A percentile compares a stretch with the other conserved stretches of the same genome.
These are phyloP conservation scores for Geococcyx californianus DNA, from an alignment of 2,113 vertebrate genomes.

Conservation along the genomic window DNA sequence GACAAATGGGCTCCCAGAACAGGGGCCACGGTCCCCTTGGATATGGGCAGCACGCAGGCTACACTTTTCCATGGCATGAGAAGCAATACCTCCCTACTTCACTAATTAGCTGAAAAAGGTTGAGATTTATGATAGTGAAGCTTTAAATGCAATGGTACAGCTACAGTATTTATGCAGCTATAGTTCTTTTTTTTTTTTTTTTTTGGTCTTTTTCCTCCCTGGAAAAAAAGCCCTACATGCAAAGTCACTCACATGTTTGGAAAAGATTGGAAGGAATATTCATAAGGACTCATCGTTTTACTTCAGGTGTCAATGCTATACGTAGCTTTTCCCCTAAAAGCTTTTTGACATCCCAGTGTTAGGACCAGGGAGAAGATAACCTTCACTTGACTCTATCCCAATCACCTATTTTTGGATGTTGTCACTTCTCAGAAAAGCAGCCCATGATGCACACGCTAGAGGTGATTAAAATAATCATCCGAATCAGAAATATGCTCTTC, in stretches of 20 bases:
- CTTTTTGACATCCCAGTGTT: neutral
- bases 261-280: neutral
- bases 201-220: no score
- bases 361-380: conserved; percentile 2
- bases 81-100: neutral
- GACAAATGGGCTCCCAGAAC: neutral
- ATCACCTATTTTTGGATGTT: conserved; percentile 14
- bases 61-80: neutral
- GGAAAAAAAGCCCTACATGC: rapidly evolving
- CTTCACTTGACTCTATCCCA: conserved; percentile 16
- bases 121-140: neutral
- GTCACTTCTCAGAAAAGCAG: neutral
- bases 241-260: neutral
- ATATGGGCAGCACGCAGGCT: neutral
- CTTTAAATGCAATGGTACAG: neutral
- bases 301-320: neutral
- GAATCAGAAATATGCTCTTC: conserved; percentile 3
- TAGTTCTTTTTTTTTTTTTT: rapidly evolving
- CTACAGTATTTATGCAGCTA: neutral
- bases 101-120: neutral
- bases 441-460: neutral
- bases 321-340: neutral
- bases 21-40: neutral
- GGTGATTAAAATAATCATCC: conserved; percentile 21
- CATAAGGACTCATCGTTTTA: neutral